Evolutionary conservation across 2,113 vertebrate genomes (phyloP), one percentile per base, ranked within the genome.

Genomic region (Oncorhynchus nerka): DNA sequence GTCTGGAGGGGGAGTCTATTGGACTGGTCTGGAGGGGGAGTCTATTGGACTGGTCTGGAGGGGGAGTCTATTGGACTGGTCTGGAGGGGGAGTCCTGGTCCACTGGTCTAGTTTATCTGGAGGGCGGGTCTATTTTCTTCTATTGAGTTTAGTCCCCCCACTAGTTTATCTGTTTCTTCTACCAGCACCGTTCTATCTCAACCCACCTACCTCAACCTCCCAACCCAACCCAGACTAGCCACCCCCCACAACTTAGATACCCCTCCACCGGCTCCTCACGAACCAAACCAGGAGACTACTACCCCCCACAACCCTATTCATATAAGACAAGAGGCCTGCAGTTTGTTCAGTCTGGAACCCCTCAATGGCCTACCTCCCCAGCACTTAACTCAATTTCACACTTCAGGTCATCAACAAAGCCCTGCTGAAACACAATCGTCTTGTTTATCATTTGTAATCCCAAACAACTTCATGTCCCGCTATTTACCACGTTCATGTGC

Each of bases 311-410:
- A 82, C 84, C 79, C 82, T 84, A 80, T 76, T 77, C 70, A 68
- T 79, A 82, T 55, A 77, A 72, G 79, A 84, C 81, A 78, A 72
- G 78, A 75, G 59, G 78, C 75, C 79, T 84, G 85, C 88, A 22
- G 51, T 84, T 83, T 77, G 79, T 45, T 80, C 74, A 83, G 86
- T 78, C 83, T 87, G 88, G 85, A 90, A 89, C 84, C 85, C 75
- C 84, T 84, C 80, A 68, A 16, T 39, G 77, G 57, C 67, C 66
- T 78, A 82, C 90, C 85, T 92, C 89, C 85, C 72, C 79, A 84
- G 76, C 89, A 90, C 88, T 91, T 93, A 93, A 94, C 89, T 91
- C 74, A 68, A 93, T 93, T 93, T 93, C 92, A 93, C 92, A 93
- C 92, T 91, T 92, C 79, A 85, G 78, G 77, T 89, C 86, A 68